phyloP scores from a whole-genome alignment of 2,888 invertebrate species.

The Phaedon cochleariae region DNA sequence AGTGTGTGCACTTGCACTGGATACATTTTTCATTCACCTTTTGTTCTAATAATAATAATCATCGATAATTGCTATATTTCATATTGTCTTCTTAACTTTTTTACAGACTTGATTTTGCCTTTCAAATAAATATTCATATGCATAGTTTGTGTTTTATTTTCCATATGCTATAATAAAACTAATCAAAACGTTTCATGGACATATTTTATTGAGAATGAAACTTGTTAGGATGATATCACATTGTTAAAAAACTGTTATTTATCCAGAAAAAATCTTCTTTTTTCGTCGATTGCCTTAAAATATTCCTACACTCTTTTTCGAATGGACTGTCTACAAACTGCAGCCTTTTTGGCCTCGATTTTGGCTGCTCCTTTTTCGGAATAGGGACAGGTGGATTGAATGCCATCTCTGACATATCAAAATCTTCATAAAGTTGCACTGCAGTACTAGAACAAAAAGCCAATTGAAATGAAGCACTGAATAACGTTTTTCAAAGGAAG shows the following conservation, averaged over 20 bases:
- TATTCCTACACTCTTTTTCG: constrained; percentile 60
- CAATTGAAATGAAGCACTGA: too few relatives aligned
- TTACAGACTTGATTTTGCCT: too few relatives aligned
- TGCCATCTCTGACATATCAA: constrained; percentile 74
- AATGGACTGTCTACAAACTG: constrained; percentile 63
- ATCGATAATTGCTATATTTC: too few relatives aligned
- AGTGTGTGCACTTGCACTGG: too few relatives aligned
- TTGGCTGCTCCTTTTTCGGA: constrained; percentile 64
- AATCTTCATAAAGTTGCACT: constrained; percentile 70
- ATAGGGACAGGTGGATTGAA: constrained; percentile 79
- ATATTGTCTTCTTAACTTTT: too few relatives aligned
- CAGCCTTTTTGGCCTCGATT: constrained; percentile 55
- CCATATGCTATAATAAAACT: neutral
- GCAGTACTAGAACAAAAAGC: constrained; percentile 66
- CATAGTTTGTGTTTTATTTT: too few relatives aligned
- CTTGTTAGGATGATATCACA: neutral
- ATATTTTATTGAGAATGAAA: too few relatives aligned
- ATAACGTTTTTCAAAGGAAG: too few relatives aligned
- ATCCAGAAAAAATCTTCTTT: constrained; percentile 41
- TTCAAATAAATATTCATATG: too few relatives aligned
- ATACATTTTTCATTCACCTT: too few relatives aligned
- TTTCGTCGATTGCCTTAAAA: constrained; percentile 51
- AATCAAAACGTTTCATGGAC: too few relatives aligned
- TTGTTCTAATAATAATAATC: too few relatives aligned
- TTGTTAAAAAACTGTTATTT: constrained; percentile 21